Evolutionary conservation across 1,140 invertebrate genomes (phyloP), one percentile per base, ranked within the genome.

Genomic region (Palaemon carinicauda): DNA sequence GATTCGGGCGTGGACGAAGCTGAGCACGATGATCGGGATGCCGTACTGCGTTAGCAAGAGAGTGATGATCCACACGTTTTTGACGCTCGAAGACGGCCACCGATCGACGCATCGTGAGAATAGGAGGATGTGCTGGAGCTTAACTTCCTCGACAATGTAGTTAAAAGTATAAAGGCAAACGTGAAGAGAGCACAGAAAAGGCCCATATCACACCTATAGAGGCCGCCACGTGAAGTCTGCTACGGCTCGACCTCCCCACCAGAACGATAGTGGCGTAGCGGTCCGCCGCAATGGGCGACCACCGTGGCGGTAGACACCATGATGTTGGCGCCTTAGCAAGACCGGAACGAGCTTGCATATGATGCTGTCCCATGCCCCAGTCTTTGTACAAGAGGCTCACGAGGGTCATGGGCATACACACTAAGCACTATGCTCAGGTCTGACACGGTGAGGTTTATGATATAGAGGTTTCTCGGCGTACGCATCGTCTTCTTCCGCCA

Each of bases 331-430:
- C 93, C 93, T 89, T 94, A n/a, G 93, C 9, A 93, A 90, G 52
- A 93, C 92, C 3, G 93, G 93, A n/a, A 93, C 92, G 33, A 94
- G 90, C 90, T 94, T 94, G 90, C 94, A 94, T 89, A 94, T 91
- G 73, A 92, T 80, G 3, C 88, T 41, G 0, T n/a, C 92, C 92
- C 29, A 92, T 88, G 1, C 90, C 90, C 92, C 92, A 92, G 33
- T 91, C 89, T 50, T 90, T 89, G 51, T 90, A 89, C n/a, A 92
- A 88, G 10, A 92, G 88, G 27, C 88, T 88, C 21, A 93, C 91
- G n/a, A 94, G 89, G 60, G 94, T 94, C 87, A 94, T 92, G 1
- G 94, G 94, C 91, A 94, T 93, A n/a, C 93, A 93, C 85, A 94
- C 92, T 52, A 93, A 60, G 89, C 93, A 94, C 54, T n/a, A 94